Conservation (phyloP, 2,888 invertebrate genomes). For the Perizoma affinitatum region DNA sequence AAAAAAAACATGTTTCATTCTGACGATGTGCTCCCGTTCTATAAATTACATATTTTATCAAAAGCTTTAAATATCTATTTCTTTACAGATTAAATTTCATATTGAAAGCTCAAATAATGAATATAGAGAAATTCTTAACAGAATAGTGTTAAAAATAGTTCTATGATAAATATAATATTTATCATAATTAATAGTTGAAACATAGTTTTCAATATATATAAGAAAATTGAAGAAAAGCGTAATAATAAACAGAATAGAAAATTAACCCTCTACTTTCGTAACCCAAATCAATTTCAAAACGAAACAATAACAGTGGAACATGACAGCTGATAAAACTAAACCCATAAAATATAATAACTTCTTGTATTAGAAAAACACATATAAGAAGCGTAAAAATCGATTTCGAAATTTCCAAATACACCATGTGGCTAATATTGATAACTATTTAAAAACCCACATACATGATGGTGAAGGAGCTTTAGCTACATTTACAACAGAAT, state of each 20-base stretch:
- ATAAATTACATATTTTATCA: too few species aligned
- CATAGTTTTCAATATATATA: background rate
- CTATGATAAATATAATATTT: too few species aligned
- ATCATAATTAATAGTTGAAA: too few species aligned
- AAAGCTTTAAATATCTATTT: too few species aligned
- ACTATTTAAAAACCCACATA: constrained; percentile 63
- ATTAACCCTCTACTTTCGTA: background rate
- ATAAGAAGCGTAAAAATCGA: constrained; percentile 42
- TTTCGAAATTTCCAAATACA: constrained; percentile 33
- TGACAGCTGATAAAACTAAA: constrained; percentile 29
- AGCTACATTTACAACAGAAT: constrained; percentile 58
- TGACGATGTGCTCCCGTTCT: too few species aligned
- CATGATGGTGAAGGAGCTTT: constrained; percentile 36
- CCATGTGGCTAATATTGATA: constrained; percentile 48
- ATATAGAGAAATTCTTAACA: too few species aligned
- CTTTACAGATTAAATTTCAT: too few species aligned
- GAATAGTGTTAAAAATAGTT: too few species aligned
- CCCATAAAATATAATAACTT: constrained; percentile 3
- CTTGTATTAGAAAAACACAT: background rate
- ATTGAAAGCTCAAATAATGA: too few species aligned
- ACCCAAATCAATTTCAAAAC: constrained; percentile 7
- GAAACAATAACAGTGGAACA: constrained; percentile 8
- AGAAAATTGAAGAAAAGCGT: background rate
- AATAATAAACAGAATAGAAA: too few species aligned
- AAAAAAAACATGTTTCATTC: too few species aligned